A percentile compares a stretch with the other conserved stretches of the same genome.
Evolutionary conservation across 1,140 invertebrate genomes (phyloP).

Genomic region (Planococcus citri): DNA sequence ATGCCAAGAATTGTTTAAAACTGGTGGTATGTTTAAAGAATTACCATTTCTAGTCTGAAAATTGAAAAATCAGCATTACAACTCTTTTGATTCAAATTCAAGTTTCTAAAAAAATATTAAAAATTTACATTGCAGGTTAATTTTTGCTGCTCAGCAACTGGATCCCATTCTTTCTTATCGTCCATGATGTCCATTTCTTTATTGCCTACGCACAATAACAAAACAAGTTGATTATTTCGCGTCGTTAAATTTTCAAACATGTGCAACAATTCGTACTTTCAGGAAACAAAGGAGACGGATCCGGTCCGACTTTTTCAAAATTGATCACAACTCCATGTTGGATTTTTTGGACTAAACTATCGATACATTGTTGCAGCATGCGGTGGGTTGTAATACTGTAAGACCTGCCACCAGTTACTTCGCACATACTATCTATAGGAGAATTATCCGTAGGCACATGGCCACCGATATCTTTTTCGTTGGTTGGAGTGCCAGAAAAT

Average conservation of each 20-base stretch:
- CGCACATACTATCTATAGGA: constrained; percentile 94
- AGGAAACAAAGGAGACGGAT: constrained; percentile 48
- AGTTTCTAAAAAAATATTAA: background rate
- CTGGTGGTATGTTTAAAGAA: constrained; percentile 12
- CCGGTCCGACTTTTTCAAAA: constrained; percentile 89
- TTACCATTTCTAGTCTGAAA: constrained; percentile 24
- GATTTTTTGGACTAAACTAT: constrained; percentile 92
- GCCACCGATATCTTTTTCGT: constrained; percentile 46
- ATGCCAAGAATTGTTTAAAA: constrained; percentile 51
- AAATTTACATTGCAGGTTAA: background rate
- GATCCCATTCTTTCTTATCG: constrained; percentile 24
- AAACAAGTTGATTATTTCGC: background rate
- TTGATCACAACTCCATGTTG: constrained; percentile 96
- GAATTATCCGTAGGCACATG: constrained; percentile 82
- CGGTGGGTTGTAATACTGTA: constrained; percentile 91
- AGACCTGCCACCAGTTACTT: constrained; percentile 94
- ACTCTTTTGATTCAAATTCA: background rate
- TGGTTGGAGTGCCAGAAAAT: constrained; percentile 64
- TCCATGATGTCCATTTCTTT: constrained; percentile 22
- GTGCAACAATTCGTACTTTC: background rate
- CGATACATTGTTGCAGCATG: constrained; percentile 90
- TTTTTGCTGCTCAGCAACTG: background rate
- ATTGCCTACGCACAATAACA: constrained; percentile 12
- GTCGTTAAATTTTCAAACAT: background rate
- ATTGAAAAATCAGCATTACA: background rate